These are phyloP conservation scores for Lingula anatina DNA, from an alignment of 2,888 invertebrate species.

Conservation along the genomic window DNA sequence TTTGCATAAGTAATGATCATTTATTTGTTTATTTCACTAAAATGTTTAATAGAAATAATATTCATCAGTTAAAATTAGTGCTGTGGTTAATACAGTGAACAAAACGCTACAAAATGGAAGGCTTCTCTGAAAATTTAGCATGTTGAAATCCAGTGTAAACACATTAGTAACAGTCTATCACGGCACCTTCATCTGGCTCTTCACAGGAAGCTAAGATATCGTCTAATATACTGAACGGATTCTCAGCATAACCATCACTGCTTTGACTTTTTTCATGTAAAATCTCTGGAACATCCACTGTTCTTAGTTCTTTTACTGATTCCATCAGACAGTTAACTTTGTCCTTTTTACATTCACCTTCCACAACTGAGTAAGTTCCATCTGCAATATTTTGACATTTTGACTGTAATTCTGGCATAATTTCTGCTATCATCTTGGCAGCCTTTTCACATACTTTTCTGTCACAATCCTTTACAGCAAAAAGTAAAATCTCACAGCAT, in stretches of 20 bases:
- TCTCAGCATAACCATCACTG: constrained; percentile 14
- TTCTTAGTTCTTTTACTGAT: not conserved
- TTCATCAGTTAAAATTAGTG: too few species aligned
- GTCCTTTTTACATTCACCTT: not conserved
- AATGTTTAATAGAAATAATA: too few species aligned
- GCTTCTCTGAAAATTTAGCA: too few species aligned
- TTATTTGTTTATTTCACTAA: too few species aligned
- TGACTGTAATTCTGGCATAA: not conserved
- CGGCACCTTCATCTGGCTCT: constrained; percentile 14
- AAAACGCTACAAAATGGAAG: too few species aligned
- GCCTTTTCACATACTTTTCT: constrained; percentile 13
- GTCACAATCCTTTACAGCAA: constrained; percentile 14
- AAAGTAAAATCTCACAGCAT: constrained; percentile 6
- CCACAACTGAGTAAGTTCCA: not conserved
- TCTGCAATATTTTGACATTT: not conserved
- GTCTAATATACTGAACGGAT: constrained; percentile 17
- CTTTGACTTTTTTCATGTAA: constrained; percentile 2
- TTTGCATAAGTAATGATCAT: too few species aligned
- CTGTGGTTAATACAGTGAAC: too few species aligned
- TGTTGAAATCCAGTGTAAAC: too few species aligned
- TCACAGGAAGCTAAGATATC: constrained; percentile 16
- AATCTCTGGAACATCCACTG: constrained; percentile 4
- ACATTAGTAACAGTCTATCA: constrained; percentile 17
- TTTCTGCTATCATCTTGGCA: constrained; percentile 8
- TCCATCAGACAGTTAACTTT: not conserved